These are phyloP conservation scores for Callimorpha dominula DNA, from an alignment of 2,888 invertebrate genomes.

Conservation along the genomic window DNA sequence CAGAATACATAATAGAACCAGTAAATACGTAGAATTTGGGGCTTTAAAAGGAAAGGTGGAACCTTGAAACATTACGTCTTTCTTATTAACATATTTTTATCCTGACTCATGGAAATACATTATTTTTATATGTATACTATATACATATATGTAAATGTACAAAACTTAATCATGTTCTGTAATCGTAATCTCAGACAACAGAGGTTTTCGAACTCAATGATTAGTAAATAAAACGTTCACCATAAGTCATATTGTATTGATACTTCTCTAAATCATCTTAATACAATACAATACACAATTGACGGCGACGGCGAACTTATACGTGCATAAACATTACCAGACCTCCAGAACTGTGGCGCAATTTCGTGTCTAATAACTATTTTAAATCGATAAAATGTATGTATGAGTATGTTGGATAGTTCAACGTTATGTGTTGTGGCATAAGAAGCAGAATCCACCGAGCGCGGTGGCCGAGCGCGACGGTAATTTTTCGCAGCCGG, in stretches of 20 bases:
- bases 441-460: slow-evolving; percentile 60
- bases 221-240: slow-evolving; percentile 56
- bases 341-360: slow-evolving; percentile 39
- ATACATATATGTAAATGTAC: neutral
- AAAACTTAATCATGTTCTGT: slow-evolving; percentile 12
- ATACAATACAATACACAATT: slow-evolving; percentile 48
- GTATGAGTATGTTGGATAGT: slow-evolving; percentile 25
- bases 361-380: slow-evolving; percentile 50
- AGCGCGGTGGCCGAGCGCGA: slow-evolving; percentile 54
- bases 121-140: neutral
- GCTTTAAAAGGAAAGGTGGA: too few relatives aligned
- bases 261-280: slow-evolving; percentile 52
- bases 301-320: slow-evolving; percentile 33
- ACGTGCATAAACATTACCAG: slow-evolving; percentile 13
- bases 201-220: slow-evolving; percentile 53
- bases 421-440: slow-evolving; percentile 43
- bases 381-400: slow-evolving; percentile 46
- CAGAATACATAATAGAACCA: too few relatives aligned
- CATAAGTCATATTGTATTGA: slow-evolving; percentile 50
- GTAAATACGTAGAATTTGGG: too few relatives aligned
- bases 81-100: neutral
- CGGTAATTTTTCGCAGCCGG: slow-evolving; percentile 84
- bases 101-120: neutral
- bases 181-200: slow-evolving; percentile 37
- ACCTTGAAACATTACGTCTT: too few relatives aligned